Base-by-base conservation (phyloP, 2,113 vertebrate species). In the Mandrillus leucophaeus region DNA sequence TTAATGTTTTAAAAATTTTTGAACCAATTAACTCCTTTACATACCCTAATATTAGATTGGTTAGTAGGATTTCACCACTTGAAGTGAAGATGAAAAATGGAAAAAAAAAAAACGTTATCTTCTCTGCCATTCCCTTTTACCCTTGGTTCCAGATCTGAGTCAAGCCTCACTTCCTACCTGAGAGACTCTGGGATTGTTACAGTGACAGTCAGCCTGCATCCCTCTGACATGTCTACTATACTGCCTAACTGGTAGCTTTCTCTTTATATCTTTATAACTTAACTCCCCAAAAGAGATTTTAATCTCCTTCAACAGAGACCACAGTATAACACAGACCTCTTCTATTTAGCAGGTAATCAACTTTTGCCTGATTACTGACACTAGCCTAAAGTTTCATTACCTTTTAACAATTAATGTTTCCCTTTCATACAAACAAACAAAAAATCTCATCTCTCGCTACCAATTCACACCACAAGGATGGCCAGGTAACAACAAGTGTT, bases 381-480 rank as follows among this genome's bases (percentile, higher is more conserved):
- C n/a, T 52, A 55, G 7, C n/a, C 48, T 59, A 75, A 64, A 86
- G 43, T 90, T 90, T 90, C 35, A 64, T 52, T 25, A 66, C 8
- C n/a, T 52, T 90, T 95, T 79, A 84, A 90, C 88, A 93, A 84
- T 40, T 32, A 30, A 90, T 30, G 61, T n/a, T 93, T 66, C 78
- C 35, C 22, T 80, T 84, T 59, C 45, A 78, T 23, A 87, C 6
- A 78, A 86, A 81, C 16, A 72, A 87, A 95, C 43, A 27, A 89
- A 27, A 90, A 89, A 50, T 38, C 32, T 83, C 76, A 50, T 61
- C 50, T 40, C 48, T 61, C 4, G 64, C 92, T 30, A 76, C 61
- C 52, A 79, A 35, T 73, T 75, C 55, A 88, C 9, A 79, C 70
- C 48, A 50, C 23, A 16, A 83, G 25, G 2, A 85, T 35, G 45